Conservation (phyloP, 2,113 vertebrate species). For the Lanius ludovicianus region DNA sequence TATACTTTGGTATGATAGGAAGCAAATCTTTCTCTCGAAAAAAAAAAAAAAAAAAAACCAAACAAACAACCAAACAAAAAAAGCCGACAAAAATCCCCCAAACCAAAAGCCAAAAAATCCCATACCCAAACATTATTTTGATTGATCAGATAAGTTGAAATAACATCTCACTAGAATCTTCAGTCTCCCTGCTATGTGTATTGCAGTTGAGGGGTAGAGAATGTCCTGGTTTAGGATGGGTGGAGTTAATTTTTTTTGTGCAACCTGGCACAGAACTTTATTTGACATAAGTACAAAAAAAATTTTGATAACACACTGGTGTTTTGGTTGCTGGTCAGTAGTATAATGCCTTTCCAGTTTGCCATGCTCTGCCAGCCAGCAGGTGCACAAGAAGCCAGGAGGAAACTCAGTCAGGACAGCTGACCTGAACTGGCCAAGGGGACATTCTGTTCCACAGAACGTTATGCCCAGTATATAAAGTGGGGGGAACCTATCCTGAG, state of each 20-base stretch:
- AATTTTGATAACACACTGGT: neutral
- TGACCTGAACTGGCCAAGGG: neutral
- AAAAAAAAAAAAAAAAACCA: neutral
- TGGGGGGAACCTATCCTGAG: neutral
- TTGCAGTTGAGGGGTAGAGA: neutral
- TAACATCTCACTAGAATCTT: neutral
- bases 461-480: neutral
- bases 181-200: neutral
- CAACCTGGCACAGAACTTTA: neutral
- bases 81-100: neutral
- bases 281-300: neutral
- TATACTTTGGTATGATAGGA: neutral
- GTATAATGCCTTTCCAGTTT: neutral
- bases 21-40: neutral
- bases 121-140: neutral
- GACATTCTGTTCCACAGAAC: neutral
- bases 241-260: neutral
- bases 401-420: neutral
- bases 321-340: neutral
- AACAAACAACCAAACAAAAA: too few relatives aligned
- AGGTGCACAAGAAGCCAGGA: neutral
- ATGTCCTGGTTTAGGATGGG: neutral
- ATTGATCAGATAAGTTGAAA: neutral
- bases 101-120: fast-evolving
- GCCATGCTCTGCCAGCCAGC: neutral